Evolutionary conservation across 2,888 invertebrate genomes (phyloP), one percentile per base, ranked within the genome.

Genomic region (Camponotus fellah): DNA sequence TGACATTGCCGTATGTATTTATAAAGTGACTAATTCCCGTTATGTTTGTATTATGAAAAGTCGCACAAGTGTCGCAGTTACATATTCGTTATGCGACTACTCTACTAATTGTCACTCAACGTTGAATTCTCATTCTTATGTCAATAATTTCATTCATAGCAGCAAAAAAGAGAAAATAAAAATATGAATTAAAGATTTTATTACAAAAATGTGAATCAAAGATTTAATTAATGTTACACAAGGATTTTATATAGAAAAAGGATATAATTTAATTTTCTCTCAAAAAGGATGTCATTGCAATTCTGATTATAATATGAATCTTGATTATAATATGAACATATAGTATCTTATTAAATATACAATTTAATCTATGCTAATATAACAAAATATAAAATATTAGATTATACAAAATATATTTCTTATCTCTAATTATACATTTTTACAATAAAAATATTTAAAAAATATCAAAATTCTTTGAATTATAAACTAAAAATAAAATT

Each of bases 1-100:
- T 53, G 76, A 37, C 76, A 37, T 34, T 68, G 53, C 37, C 68
- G 37, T 66, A 37, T 37, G 37, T 37, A 49, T 76, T 76, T 76
- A 76, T 76, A 68, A 68, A 68, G 68, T 53, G 68, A 68, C 49
- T 76, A 68, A 76, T 49, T 76, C 53, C 76, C 68, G 76, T 76
- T 76, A 76, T 65, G 37, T 46, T 77, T 34, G 46, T 17, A 65
- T 40, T 26, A 37, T 26, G 64, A 43, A 74, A 64, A 64, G 9
- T 26, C 32, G 72, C 79, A 32, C 40, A n/a, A 60, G 17, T 5
- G 34, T 32, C 69, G 82, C 82, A 65, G 58, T 49, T 53, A 74
- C 75, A 86, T 82, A 49, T 69, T 43, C 53, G 69, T 69, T 68
- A 37, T 69, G 53, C 53, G 21, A 66, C n/a, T 26, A 9, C 49